phyloP scores from a whole-genome alignment of 2,113 vertebrate genomes.

The Bubalus kerabau region DNA sequence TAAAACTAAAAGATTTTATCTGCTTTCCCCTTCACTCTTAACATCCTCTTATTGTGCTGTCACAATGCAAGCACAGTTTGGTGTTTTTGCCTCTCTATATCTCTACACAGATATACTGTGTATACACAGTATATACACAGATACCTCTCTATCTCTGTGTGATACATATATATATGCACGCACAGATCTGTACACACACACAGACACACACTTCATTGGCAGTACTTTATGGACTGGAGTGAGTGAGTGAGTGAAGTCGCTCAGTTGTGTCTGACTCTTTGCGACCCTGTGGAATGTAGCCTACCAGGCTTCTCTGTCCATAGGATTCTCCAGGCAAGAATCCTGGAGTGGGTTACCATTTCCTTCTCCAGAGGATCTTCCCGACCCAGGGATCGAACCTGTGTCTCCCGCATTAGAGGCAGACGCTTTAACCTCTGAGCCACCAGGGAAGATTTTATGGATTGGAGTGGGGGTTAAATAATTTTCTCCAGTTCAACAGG shows the following conservation, averaged over 20 bases:
- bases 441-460: constrained; percentile 30
- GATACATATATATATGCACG: neutral
- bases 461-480: constrained; percentile 64
- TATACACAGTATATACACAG: neutral
- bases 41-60: constrained; percentile 76
- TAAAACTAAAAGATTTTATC: constrained; percentile 71
- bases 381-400: too few species aligned
- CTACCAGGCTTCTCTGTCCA: too few species aligned
- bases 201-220: constrained; percentile 48
- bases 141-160: neutral
- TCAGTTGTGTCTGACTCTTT: too few species aligned
- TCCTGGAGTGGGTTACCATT: too few species aligned
- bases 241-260: neutral
- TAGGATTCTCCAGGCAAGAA: too few species aligned
- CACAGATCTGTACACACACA: neutral
- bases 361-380: too few species aligned
- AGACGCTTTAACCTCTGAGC: too few species aligned
- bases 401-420: accelerated
- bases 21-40: constrained; percentile 71
- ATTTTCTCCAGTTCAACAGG: constrained; percentile 59
- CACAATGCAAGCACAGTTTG: constrained; percentile 79
- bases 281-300: too few species aligned
- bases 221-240: constrained; percentile 72
- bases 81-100: constrained; percentile 76
- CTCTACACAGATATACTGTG: constrained; percentile 44